A percentile compares a stretch with the other conserved stretches of the same genome.
These are phyloP conservation scores for Rhagonycha lutea DNA, from an alignment of 2,888 invertebrate species.

Conservation along the genomic window DNA sequence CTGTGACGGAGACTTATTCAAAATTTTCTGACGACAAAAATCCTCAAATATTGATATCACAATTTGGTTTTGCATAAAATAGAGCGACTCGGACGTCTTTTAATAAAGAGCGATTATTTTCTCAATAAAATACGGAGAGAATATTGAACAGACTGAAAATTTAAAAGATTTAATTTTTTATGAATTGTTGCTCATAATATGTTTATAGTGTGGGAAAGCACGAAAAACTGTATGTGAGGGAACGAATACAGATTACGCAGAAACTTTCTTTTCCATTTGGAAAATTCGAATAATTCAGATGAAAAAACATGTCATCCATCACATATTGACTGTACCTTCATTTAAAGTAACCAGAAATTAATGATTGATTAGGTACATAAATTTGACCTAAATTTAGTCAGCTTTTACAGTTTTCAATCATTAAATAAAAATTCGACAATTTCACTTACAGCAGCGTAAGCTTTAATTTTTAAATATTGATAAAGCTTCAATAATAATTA, in stretches of 20 bases:
- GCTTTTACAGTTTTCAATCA: neutral
- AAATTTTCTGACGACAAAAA: neutral
- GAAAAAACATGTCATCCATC: neutral
- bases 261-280: neutral
- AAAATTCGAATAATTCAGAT: neutral
- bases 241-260: neutral
- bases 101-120: neutral
- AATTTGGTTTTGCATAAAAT: neutral
- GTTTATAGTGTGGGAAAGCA: too few species aligned
- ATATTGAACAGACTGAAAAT: neutral
- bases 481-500: neutral
- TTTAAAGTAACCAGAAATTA: neutral
- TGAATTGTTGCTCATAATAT: neutral
- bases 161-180: neutral
- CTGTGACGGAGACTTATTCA: neutral
- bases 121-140: neutral
- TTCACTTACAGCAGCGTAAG: neutral
- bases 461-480: neutral
- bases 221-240: neutral
- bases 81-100: neutral
- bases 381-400: neutral
- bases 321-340: neutral
- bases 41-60: neutral
- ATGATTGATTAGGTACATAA: neutral
- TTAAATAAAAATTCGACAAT: neutral